Percentiles rank a stretch among this genome's conserved stretches.
phyloP scores from a whole-genome alignment of 2,888 invertebrate species.

The Lutraria lutraria region DNA sequence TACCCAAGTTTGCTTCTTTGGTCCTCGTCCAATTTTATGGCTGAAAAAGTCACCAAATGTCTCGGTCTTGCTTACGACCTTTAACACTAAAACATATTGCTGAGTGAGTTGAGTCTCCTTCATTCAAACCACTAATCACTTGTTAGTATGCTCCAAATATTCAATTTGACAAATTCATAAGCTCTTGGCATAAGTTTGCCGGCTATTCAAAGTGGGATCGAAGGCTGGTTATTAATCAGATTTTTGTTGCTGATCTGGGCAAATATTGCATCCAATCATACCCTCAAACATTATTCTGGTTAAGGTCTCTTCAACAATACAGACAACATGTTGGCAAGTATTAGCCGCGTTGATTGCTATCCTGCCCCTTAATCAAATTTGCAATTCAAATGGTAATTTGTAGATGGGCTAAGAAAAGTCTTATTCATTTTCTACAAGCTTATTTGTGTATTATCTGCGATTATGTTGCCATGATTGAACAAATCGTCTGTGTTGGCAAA shows the following conservation, averaged over 20 bases:
- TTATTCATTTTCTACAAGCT: slow-evolving; percentile 35
- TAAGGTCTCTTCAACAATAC: not conserved
- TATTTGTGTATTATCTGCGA: slow-evolving; percentile 38
- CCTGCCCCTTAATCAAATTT: slow-evolving; percentile 36
- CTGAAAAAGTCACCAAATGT: too few relatives aligned
- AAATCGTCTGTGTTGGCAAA: slow-evolving; percentile 42
- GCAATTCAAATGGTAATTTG: slow-evolving; percentile 31
- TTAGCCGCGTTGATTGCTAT: slow-evolving; percentile 10
- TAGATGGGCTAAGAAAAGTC: slow-evolving; percentile 16
- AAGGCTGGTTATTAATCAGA: not conserved
- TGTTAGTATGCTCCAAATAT: too few relatives aligned
- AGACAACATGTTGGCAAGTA: slow-evolving; percentile 22
- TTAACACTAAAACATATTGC: too few relatives aligned
- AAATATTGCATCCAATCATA: not conserved
- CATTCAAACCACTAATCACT: too few relatives aligned
- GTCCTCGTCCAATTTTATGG: too few relatives aligned
- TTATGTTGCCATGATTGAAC: slow-evolving; percentile 39
- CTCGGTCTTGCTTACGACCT: too few relatives aligned
- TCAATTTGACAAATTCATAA: not conserved
- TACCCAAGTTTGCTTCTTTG: too few relatives aligned
- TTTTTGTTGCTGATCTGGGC: not conserved
- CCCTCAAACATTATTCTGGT: not conserved
- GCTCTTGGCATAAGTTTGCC: not conserved
- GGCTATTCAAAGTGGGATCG: not conserved
- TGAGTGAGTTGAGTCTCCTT: too few relatives aligned